Percentiles rank a stretch among this genome's conserved stretches.
phyloP scores from a whole-genome alignment of 2,888 invertebrate species.

The Pseudococcus longispinus region DNA sequence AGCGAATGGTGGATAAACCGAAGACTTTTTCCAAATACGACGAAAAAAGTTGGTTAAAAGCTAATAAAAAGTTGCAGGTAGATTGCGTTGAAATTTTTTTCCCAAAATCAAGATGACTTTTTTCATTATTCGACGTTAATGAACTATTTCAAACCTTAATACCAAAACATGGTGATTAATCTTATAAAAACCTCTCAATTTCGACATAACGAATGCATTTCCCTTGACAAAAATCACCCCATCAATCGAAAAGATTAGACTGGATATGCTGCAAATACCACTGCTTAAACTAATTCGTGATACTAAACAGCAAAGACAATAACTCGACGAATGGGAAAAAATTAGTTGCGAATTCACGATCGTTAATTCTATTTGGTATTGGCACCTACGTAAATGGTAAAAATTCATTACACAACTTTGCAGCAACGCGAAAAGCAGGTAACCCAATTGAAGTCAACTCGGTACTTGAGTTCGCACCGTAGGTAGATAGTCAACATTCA shows the following conservation, averaged over 20 bases:
- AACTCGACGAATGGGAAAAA: neutral
- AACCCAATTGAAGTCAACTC: neutral
- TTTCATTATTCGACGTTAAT: no score
- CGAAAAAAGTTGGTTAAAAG: no score
- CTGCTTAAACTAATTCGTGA: neutral
- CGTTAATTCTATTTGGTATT: neutral
- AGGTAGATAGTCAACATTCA: neutral
- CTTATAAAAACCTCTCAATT: neutral
- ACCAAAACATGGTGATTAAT: neutral
- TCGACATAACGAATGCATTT: neutral
- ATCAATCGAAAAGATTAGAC: neutral
- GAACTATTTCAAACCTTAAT: neutral
- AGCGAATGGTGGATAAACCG: no score
- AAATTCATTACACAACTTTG: neutral
- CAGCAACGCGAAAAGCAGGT: neutral
- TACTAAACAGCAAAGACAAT: neutral
- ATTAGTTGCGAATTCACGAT: neutral
- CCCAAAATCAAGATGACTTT: no score
- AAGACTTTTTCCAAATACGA: no score
- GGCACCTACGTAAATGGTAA: constrained; percentile 11
- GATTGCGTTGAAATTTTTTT: no score
- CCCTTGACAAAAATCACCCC: neutral
- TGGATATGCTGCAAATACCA: neutral
- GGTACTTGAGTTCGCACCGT: neutral
- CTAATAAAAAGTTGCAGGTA: no score